Conservation (phyloP, 92 coral and sea anemone species). For the Muricea muricata region DNA sequence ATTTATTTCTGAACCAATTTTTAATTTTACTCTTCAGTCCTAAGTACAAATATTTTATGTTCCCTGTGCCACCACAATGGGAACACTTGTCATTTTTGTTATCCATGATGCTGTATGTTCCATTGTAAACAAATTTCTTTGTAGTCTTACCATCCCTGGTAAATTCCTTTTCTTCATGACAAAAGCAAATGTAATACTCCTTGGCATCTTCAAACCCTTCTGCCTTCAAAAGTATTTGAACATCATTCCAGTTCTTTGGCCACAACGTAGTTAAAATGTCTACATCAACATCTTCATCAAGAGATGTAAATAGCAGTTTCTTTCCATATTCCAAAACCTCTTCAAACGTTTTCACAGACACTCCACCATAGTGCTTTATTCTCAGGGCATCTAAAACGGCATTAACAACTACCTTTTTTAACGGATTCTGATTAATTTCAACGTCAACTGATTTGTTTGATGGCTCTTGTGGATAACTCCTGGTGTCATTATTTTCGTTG, state of each 20-base stretch:
- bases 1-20: slow-evolving; percentile 69
- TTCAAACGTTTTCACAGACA: slow-evolving; percentile 67
- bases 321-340: slow-evolving; percentile 75
- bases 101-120: slow-evolving; percentile 71
- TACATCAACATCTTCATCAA: slow-evolving; percentile 56
- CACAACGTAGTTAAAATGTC: slow-evolving; percentile 64
- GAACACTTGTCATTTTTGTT: slow-evolving; percentile 52
- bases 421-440: slow-evolving; percentile 28
- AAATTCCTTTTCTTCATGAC: slow-evolving; percentile 50
- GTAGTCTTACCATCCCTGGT: slow-evolving; percentile 61
- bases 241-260: slow-evolving; percentile 71
- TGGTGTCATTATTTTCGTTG: background rate
- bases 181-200: slow-evolving; percentile 64
- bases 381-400: slow-evolving; percentile 73
- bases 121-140: slow-evolving; percentile 55
- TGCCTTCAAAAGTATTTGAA: slow-evolving; percentile 67
- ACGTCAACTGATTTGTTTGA: background rate
- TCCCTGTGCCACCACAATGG: slow-evolving; percentile 64
- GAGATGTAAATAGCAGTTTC: slow-evolving; percentile 44
- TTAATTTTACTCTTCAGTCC: slow-evolving; percentile 65
- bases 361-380: slow-evolving; percentile 71
- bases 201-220: slow-evolving; percentile 72
- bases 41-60: slow-evolving; percentile 67
- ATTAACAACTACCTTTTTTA: slow-evolving; percentile 61
- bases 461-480: background rate